Base-by-base conservation (phyloP, 2,113 vertebrate species). In the Gopherus evgoodei region DNA sequence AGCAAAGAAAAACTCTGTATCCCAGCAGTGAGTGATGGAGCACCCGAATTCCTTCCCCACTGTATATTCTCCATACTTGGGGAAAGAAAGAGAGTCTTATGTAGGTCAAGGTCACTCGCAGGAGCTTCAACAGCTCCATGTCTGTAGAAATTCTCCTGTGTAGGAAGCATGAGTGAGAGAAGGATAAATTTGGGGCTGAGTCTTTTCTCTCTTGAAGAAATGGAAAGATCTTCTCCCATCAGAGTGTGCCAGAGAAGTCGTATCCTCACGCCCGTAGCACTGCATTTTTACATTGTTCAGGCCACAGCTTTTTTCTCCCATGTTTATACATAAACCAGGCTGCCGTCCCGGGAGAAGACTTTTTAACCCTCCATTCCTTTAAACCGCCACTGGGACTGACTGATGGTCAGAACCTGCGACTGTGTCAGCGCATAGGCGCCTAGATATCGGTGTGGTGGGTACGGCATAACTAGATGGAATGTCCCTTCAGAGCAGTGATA, bases 391-490 rank as follows among this genome's bases (percentile, higher is more conserved):
- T n/a, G 25, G 44, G 52, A 54, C 56, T 88, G 0, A 0, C 47
- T 75, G 52, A 14, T 0, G 0, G 27, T 47, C 44, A 21, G 52
- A 75, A 29, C 35, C n/a, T 62, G 44, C 19, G 50, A n/a, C 53
- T 83, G 44, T 62, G 52, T 17, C 44, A 25, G 13, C 17, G 22
- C 22, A 14, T 29, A 86, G 79, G 79, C 47, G 27, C 7, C 2
- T 59, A 19, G 57, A 29, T 47, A 29, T 35, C 35, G 35, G 11
- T 44, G 57, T 35, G 11, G 52, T 11, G 35, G 3, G 42, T 31
- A 17, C 65, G 69, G 49, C 35, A 2, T 44, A 10, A 88, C 56
- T 11, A 76, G 78, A 29, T 81, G 50, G 53, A 19, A 0, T 52
- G 44, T 11, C 19, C n/a, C n/a, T 72, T 72, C 65, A 38, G 5